Evolutionary conservation across 2,797 vertebrate species (phyloP), one percentile per base, ranked within the genome.

Genomic region (Mareca strepera): DNA sequence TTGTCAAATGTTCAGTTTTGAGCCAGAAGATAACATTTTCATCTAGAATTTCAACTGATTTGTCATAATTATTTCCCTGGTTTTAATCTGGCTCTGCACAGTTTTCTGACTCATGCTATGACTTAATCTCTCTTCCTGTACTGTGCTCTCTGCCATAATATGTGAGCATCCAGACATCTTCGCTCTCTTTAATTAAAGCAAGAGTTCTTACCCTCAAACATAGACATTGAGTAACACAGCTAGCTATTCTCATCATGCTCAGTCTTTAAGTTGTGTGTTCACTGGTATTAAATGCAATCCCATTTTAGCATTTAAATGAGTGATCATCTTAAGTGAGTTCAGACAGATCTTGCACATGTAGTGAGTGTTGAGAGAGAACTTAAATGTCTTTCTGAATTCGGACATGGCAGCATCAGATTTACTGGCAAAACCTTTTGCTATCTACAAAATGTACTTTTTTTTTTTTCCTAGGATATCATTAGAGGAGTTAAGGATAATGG

Each of bases 101-200:
- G 39, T 72, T 84, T 94, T 88, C 83, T 94, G 90, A 88, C 67
- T 86, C 63, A 67, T 22, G 20, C 43, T 77, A 74, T 90, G 92
- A 86, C 75, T 94, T 94, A 76, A 94, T 93, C 90, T 94, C 60
- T 86, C 12, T 4, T 58, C 85, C 67, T 76, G 31, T 67, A 15
- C 37, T 82, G 37, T 67, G 39, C 76, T 88, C n/a, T 8, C 53
- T 70, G 67, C 53, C 10, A 17, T 78, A 67, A 75, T 79, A 41
- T 35, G 46, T 56, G 52, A 92, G 13, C 67, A 56, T 81, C 90
- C 80, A 73, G 63, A 86, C 26, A 28, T 77, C 83, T 94, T 94
- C 69, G 63, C 41, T 94, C 6, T 73, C 56, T 82, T 86, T 82
- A 86, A 94, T 96, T 95, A 95, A 83, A 92, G 70, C 80, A 90